phyloP scores from a whole-genome alignment of 1,140 invertebrate genomes.

The Papilio helenus region DNA sequence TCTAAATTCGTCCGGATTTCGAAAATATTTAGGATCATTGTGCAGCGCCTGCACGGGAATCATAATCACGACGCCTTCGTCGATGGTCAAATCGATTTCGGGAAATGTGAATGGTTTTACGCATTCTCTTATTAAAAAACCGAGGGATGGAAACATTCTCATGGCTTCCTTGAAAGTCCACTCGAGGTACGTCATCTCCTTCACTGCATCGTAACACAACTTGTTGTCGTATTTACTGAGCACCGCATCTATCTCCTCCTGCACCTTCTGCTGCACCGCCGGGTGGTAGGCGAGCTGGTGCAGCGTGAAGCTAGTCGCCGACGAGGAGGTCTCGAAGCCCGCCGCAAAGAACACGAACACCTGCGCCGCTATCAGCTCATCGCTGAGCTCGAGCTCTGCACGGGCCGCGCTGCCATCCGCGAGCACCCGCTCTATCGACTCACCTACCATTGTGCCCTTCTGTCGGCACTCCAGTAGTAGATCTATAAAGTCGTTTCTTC shows the following conservation, averaged over 20 bases:
- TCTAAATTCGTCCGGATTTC: constrained; percentile 81
- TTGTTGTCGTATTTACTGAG: constrained; percentile 59
- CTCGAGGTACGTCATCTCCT: constrained; percentile 75
- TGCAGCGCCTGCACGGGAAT: constrained; percentile 81
- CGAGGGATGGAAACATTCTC: constrained; percentile 72
- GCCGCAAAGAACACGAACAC: constrained; percentile 84
- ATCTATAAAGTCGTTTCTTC: constrained; percentile 83
- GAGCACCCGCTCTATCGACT: constrained; percentile 72
- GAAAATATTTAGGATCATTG: constrained; percentile 82
- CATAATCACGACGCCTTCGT: constrained; percentile 61
- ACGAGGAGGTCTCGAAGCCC: constrained; percentile 84
- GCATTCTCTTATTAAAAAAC: constrained; percentile 69
- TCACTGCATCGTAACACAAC: constrained; percentile 71
- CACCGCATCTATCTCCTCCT: constrained; percentile 82
- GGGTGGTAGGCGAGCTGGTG: constrained; percentile 84
- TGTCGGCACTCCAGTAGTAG: constrained; percentile 81
- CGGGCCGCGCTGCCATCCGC: constrained; percentile 46
- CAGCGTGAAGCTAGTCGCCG: constrained; percentile 76
- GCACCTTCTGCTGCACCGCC: constrained; percentile 83
- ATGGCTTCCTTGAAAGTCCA: constrained; percentile 78
- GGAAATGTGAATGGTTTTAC: constrained; percentile 73
- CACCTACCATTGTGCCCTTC: constrained; percentile 57
- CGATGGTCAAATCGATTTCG: constrained; percentile 64
- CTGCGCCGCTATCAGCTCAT: constrained; percentile 75
- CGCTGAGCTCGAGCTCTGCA: constrained; percentile 50